Percentiles rank a stretch among this genome's conserved stretches.
Evolutionary conservation across 2,888 invertebrate species (phyloP).

Genomic region (Agapostemon virescens): DNA sequence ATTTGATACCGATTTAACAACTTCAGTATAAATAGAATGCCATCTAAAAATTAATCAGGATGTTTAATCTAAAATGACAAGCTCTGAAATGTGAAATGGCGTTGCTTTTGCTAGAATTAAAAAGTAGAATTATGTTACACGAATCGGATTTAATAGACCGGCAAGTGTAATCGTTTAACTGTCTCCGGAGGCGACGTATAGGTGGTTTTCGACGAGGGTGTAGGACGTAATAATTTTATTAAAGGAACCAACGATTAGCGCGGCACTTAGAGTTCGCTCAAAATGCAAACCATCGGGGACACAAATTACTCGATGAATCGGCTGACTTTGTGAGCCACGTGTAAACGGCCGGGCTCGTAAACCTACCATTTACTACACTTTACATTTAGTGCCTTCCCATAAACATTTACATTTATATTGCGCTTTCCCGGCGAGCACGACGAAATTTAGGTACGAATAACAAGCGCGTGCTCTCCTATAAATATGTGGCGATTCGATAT

Average conservation of each 20-base stretch:
- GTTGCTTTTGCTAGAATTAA: neutral
- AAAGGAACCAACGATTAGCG: slow-evolving; percentile 20
- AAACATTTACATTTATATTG: slow-evolving; percentile 68
- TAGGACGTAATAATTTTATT: slow-evolving; percentile 10
- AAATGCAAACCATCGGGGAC: slow-evolving; percentile 44
- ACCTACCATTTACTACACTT: slow-evolving; percentile 63
- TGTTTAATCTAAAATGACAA: neutral
- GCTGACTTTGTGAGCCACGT: slow-evolving; percentile 44
- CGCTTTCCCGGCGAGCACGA: slow-evolving; percentile 56
- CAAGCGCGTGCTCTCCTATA: slow-evolving; percentile 12
- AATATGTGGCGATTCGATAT: neutral
- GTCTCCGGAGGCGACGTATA: neutral
- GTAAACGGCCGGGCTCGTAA: slow-evolving; percentile 67
- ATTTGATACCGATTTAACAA: neutral
- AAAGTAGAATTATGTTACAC: neutral
- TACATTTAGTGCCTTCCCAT: slow-evolving; percentile 61
- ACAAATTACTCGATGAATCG: slow-evolving; percentile 51
- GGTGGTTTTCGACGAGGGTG: neutral
- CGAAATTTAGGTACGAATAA: slow-evolving; percentile 20
- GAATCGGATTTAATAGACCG: neutral
- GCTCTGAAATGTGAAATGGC: neutral
- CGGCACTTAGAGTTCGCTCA: slow-evolving; percentile 23
- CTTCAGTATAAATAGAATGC: neutral
- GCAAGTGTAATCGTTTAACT: neutral
- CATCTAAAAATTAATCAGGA: neutral